A percentile compares a stretch with the other conserved stretches of the same genome.
Conservation (phyloP, 2,888 invertebrate species). For the Hymenopus coronatus region DNA sequence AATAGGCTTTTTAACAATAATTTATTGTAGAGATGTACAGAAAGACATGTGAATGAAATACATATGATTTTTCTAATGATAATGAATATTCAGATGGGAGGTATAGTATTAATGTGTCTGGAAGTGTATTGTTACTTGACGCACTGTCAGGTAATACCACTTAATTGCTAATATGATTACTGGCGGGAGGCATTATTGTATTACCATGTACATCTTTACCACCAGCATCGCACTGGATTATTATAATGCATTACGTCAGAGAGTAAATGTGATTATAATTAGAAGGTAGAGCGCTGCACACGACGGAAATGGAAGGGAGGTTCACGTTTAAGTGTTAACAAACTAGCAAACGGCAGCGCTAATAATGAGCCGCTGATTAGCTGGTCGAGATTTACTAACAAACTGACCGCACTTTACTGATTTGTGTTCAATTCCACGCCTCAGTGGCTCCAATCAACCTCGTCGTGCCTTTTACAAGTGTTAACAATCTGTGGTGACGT, state of each 20-base stretch:
- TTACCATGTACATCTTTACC: background rate
- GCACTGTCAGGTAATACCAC: background rate
- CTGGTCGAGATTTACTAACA: background rate
- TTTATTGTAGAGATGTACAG: no score
- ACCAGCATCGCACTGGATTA: background rate
- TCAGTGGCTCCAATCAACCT: background rate
- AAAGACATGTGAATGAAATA: no score
- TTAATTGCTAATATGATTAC: background rate
- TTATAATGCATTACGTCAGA: background rate
- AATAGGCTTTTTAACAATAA: no score
- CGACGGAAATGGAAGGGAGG: background rate
- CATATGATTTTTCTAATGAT: no score
- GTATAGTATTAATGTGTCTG: no score
- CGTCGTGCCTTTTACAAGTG: background rate
- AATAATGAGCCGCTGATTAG: background rate
- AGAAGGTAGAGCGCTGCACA: background rate
- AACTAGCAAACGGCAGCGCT: background rate
- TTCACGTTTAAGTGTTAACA: background rate
- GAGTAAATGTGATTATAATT: background rate
- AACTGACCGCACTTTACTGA: background rate
- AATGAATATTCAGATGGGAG: no score
- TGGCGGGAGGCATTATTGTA: background rate
- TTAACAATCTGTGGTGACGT: background rate
- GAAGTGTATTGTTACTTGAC: no score
- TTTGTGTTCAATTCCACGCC: background rate